Conservation (phyloP, 2,797 vertebrate species). For the Gobio occitaniae region DNA sequence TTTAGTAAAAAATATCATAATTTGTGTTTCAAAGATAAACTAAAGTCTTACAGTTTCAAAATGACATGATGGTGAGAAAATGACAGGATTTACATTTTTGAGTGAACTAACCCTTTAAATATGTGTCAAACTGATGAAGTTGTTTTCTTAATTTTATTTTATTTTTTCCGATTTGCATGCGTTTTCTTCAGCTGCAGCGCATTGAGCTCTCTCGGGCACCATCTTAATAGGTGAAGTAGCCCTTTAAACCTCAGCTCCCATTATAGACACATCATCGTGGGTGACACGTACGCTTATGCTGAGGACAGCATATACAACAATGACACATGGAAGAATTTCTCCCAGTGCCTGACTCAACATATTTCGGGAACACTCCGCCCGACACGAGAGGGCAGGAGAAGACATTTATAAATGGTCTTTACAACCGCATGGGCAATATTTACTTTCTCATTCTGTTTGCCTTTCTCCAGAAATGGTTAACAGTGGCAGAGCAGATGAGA, state of each 20-base stretch:
- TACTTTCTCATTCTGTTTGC: slow-evolving; percentile 67
- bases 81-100: no score
- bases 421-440: slow-evolving; percentile 59
- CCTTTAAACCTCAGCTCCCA: slow-evolving; percentile 3
- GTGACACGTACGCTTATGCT: slow-evolving; percentile 43
- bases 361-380: slow-evolving; percentile 45
- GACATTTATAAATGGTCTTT: slow-evolving; percentile 59
- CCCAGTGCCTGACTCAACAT: slow-evolving; percentile 52
- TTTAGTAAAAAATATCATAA: no score
- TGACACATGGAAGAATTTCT: slow-evolving; percentile 49
- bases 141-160: no score
- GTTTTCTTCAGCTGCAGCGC: background rate
- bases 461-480: slow-evolving; percentile 56
- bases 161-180: no score
- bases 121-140: no score
- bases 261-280: slow-evolving; percentile 13
- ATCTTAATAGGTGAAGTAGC: background rate
- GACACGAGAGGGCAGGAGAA: slow-evolving; percentile 45
- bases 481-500: slow-evolving; percentile 54
- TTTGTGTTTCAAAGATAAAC: no score
- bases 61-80: no score
- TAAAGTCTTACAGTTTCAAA: no score
- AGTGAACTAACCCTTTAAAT: no score
- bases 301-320: slow-evolving; percentile 57
- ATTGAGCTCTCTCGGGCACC: background rate